Conservation (phyloP, 2,797 vertebrate species). For the Holocentrus rufus region DNA sequence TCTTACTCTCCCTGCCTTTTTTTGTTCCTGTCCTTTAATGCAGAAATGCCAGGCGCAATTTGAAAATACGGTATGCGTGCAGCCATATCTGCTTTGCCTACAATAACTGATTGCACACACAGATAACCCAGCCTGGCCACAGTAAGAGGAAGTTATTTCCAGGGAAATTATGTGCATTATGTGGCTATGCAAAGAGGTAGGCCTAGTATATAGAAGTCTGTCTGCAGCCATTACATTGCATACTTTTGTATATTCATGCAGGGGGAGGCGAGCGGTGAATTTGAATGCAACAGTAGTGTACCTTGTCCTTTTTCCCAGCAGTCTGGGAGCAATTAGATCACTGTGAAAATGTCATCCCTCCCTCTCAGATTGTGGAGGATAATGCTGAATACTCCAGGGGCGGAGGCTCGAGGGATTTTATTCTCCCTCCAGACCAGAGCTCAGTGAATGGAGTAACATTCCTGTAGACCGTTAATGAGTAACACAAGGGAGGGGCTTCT, state of each 20-base stretch:
- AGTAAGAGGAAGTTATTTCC: constrained; percentile 38
- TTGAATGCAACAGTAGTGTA: not conserved
- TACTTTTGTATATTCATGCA: constrained; percentile 16
- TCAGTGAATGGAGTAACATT: constrained; percentile 44
- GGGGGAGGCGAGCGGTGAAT: not conserved
- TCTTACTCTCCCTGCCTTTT: not conserved
- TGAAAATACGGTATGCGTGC: not conserved
- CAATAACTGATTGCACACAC: constrained; percentile 4
- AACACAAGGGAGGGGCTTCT: constrained; percentile 49
- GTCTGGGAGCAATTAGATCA: constrained; percentile 10
- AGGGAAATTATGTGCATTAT: constrained; percentile 22
- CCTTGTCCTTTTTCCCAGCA: constrained; percentile 8
- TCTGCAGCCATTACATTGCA: not conserved
- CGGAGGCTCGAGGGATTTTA: constrained; percentile 24
- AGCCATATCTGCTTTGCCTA: not conserved
- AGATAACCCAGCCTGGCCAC: constrained; percentile 13
- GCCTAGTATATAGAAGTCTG: not conserved
- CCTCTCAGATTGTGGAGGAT: constrained; percentile 37
- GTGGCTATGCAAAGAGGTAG: not conserved
- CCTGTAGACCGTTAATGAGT: constrained; percentile 66
- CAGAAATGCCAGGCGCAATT: not conserved
- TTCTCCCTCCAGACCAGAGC: constrained; percentile 6
- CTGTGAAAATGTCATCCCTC: constrained; percentile 13
- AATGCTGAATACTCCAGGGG: constrained; percentile 28
- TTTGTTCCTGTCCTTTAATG: not conserved